phyloP scores from a whole-genome alignment of 2,113 vertebrate genomes.

The Dinomys branickii region DNA sequence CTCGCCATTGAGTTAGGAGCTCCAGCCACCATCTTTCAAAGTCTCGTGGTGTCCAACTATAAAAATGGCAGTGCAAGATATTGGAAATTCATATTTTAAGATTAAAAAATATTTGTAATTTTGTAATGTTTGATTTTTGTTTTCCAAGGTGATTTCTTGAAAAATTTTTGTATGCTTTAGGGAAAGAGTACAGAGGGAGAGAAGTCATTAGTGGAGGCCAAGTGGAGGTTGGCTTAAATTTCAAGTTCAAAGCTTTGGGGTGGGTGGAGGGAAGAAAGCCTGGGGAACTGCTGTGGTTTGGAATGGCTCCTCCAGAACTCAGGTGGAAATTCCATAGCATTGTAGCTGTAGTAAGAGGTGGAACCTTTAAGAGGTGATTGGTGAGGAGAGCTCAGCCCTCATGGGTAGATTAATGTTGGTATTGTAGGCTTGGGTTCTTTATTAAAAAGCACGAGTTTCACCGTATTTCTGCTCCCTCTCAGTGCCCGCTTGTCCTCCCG shows the following conservation, averaged over 20 bases:
- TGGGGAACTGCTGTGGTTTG: background rate
- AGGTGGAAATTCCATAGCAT: background rate
- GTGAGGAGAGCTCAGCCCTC: background rate
- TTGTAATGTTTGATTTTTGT: background rate
- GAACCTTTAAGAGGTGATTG: background rate
- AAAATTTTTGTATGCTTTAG: background rate
- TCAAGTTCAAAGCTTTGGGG: background rate
- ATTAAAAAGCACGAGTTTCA: background rate
- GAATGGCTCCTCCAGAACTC: no score
- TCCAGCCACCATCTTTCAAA: background rate
- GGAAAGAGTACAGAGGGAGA: background rate
- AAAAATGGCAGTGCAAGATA: background rate
- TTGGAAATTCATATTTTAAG: background rate
- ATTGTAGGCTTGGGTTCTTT: background rate
- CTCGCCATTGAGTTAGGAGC: background rate
- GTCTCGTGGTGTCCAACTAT: background rate
- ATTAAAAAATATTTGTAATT: background rate
- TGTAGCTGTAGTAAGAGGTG: background rate
- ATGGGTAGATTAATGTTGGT: background rate
- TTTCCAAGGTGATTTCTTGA: background rate
- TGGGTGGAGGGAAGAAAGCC: background rate
- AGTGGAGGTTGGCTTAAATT: background rate
- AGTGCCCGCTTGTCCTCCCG: fast-evolving
- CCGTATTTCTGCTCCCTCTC: background rate
- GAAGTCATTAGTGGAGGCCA: background rate